Conservation (phyloP, 2,888 invertebrate species). For the Acanthosepion lycidas region DNA sequence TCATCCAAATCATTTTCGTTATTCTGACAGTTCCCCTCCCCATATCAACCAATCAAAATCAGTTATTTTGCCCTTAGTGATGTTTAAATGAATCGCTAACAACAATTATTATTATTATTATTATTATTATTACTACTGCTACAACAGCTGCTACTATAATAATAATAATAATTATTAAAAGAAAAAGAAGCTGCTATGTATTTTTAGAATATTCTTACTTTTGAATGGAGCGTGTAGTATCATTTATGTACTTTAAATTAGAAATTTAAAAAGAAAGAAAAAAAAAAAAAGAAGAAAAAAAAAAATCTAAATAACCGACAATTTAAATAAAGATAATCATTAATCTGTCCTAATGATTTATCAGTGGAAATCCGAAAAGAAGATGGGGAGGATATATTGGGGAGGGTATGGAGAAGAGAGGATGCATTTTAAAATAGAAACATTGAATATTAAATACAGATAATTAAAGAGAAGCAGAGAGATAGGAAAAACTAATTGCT, state of each 20-base stretch:
- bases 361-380: background rate
- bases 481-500: background rate
- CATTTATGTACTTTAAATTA: background rate
- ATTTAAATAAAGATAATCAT: no score
- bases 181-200: background rate
- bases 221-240: background rate
- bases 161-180: background rate
- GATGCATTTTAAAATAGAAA: background rate
- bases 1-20: background rate
- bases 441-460: background rate
- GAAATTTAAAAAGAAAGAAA: background rate
- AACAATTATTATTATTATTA: background rate
- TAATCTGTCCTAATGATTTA: background rate
- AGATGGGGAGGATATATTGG: background rate
- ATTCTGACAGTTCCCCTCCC: background rate
- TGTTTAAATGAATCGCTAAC: background rate
- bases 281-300: no score
- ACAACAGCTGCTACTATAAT: background rate
- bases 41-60: background rate
- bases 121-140: no score
- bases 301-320: no score
- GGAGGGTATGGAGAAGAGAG: background rate
- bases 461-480: background rate
- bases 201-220: background rate
- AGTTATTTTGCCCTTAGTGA: background rate